These are phyloP conservation scores for Bombus superbus DNA, from an alignment of 1,140 invertebrate species.

Conservation along the genomic window DNA sequence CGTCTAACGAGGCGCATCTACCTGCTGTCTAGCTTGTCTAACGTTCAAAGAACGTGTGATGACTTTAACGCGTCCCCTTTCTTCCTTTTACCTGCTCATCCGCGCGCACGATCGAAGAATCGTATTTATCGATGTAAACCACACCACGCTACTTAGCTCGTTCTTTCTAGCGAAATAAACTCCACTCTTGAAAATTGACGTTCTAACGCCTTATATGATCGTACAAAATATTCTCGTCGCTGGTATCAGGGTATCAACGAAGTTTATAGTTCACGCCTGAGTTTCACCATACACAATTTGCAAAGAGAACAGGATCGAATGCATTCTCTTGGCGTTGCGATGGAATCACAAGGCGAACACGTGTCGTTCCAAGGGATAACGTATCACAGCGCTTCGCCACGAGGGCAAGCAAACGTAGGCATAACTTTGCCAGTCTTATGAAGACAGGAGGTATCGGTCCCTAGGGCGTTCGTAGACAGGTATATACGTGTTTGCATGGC, in stretches of 20 bases:
- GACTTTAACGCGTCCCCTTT: background rate
- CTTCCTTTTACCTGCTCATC: background rate
- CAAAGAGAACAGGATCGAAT: background rate
- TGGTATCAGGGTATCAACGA: background rate
- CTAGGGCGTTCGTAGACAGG: constrained; percentile 45
- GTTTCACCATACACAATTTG: background rate
- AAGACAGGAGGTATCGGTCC: constrained; percentile 24
- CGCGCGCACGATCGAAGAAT: background rate
- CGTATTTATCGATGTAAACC: background rate
- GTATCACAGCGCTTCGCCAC: constrained; percentile 14
- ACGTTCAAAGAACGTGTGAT: constrained; percentile 27
- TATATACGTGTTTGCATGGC: background rate
- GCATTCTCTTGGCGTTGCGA: background rate
- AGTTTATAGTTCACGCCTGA: background rate
- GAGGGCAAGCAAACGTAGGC: constrained; percentile 6
- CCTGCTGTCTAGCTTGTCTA: constrained; percentile 17
- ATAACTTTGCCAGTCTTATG: constrained; percentile 33
- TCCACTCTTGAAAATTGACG: background rate
- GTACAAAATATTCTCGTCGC: background rate
- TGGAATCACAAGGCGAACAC: background rate
- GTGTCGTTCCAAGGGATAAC: constrained; percentile 11
- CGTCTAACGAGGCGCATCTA: constrained; percentile 28
- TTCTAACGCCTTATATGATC: background rate
- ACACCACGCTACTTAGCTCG: no score
- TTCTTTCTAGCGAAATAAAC: background rate